phyloP scores from a whole-genome alignment of 2,797 vertebrate genomes.

The Psittacula derbiana region DNA sequence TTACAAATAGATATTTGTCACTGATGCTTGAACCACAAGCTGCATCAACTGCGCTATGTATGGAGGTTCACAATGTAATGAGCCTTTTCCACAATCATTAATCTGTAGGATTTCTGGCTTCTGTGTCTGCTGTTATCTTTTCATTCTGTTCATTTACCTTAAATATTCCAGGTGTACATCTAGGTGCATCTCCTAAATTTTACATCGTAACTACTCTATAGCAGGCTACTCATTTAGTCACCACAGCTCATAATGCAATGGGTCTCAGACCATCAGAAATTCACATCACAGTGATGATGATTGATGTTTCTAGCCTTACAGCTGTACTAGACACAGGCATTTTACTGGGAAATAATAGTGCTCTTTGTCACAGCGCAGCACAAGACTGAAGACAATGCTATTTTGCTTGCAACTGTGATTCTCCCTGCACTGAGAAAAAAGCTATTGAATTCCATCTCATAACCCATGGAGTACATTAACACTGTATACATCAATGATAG shows the following conservation, averaged over 20 bases:
- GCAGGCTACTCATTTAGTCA: background rate
- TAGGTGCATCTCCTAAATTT: background rate
- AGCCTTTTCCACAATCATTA: background rate
- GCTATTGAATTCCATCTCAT: background rate
- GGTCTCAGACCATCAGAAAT: background rate
- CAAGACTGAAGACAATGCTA: background rate
- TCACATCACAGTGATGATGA: background rate
- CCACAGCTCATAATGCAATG: background rate
- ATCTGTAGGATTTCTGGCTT: background rate
- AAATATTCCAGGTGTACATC: background rate
- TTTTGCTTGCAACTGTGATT: background rate
- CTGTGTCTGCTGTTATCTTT: background rate
- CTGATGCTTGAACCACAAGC: background rate
- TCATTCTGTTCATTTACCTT: background rate
- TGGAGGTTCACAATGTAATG: background rate
- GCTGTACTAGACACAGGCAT: background rate
- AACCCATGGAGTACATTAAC: background rate
- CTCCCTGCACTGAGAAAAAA: background rate
- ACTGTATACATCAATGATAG: background rate
- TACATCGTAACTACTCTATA: background rate
- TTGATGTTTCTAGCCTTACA: background rate
- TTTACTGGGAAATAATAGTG: background rate
- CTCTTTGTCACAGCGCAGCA: conserved; percentile 2
- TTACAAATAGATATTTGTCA: background rate
- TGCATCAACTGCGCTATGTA: background rate